Conservation (phyloP, 2,888 invertebrate species). For the Apodemia duryi region DNA sequence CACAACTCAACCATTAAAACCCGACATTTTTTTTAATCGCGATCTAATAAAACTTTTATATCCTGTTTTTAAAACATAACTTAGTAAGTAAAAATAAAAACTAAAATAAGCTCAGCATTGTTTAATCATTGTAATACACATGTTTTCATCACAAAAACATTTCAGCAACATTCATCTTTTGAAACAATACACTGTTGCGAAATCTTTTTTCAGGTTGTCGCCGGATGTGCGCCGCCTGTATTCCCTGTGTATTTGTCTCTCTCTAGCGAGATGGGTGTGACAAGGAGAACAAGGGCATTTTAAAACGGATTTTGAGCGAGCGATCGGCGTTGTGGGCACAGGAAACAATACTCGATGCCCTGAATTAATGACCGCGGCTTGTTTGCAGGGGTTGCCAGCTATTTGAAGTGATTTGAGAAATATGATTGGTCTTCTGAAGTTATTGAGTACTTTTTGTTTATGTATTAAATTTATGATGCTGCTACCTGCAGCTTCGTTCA, state of each 20-base stretch:
- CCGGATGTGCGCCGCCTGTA: conserved; percentile 65
- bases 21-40: too few species aligned
- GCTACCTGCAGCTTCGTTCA: too few species aligned
- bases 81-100: too few species aligned
- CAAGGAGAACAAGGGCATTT: conserved; percentile 41
- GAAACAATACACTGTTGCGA: conserved; percentile 46
- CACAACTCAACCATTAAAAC: too few species aligned
- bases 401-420: conserved; percentile 23
- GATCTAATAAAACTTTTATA: too few species aligned
- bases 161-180: conserved; percentile 43
- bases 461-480: too few species aligned
- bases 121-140: conserved; percentile 24
- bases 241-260: conserved; percentile 42
- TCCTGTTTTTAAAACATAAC: too few species aligned
- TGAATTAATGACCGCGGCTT: conserved; percentile 69
- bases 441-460: too few species aligned
- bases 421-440: background rate
- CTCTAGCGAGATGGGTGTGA: conserved; percentile 35
- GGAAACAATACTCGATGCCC: conserved; percentile 77
- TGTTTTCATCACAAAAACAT: conserved; percentile 31
- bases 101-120: background rate
- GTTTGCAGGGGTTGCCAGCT: conserved; percentile 41
- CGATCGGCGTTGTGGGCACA: conserved; percentile 60
- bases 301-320: conserved; percentile 63
- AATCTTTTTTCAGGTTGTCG: conserved; percentile 65